Conservation (phyloP, 2,113 vertebrate genomes). For the Corythornis cristatus region DNA sequence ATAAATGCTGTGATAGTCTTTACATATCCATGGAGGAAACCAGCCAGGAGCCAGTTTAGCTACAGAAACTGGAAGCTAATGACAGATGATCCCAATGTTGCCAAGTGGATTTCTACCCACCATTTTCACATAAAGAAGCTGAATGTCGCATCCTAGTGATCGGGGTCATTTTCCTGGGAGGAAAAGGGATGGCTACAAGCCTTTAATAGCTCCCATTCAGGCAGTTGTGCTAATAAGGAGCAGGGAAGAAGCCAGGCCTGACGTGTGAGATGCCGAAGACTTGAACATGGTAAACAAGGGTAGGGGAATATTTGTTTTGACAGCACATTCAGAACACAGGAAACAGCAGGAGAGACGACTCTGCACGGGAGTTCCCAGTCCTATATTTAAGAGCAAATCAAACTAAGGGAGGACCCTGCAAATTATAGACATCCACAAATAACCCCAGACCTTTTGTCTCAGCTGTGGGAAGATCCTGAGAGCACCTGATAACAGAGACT, state of each 20-base stretch:
- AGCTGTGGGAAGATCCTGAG: constrained; percentile 44
- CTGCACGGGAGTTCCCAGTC: constrained; percentile 4
- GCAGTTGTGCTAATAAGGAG: background rate
- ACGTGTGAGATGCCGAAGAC: constrained; percentile 20
- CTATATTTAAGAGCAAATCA: constrained; percentile 70
- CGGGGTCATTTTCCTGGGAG: background rate
- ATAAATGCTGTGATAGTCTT: constrained; percentile 53
- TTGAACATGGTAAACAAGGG: constrained; percentile 19
- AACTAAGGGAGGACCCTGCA: constrained; percentile 63
- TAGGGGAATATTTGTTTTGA: constrained; percentile 58
- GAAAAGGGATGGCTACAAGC: background rate
- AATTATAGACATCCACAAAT: constrained; percentile 63
- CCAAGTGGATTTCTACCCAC: background rate
- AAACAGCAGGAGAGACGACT: constrained; percentile 44
- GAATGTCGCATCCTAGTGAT: background rate
- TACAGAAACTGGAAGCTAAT: constrained; percentile 30
- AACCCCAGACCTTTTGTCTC: constrained; percentile 55
- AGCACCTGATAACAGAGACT: background rate
- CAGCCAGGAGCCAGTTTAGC: constrained; percentile 58
- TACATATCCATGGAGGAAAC: constrained; percentile 72
- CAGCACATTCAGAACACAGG: background rate
- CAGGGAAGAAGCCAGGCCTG: background rate
- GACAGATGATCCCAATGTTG: constrained; percentile 10
- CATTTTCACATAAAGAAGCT: background rate
- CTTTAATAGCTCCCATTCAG: constrained; percentile 17